Base-by-base conservation (phyloP, 2,888 invertebrate species). In the Unio delphinus region DNA sequence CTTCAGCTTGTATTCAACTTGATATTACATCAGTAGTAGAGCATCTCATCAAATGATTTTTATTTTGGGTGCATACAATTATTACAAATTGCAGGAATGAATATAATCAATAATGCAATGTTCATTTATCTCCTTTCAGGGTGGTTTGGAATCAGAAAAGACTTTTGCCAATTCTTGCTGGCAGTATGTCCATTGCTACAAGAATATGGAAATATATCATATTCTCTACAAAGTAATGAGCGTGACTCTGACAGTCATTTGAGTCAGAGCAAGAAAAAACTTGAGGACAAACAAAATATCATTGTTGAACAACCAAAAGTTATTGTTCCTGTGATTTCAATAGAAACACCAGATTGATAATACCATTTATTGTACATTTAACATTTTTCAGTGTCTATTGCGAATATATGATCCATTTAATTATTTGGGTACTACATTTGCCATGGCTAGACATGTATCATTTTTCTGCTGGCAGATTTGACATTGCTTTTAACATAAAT, bases 141-240 rank as follows among this genome's bases (percentile, higher is more conserved):
- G 98, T 98, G 98, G 99, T 99, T 99, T 91, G 99, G 98, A 67
- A 95, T 99, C 83, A 93, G 98, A 65, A 97, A 97, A 92, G 98
- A 98, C 89, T 97, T 99, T 90, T 98, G 98, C 89, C 96, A 96
- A 85, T 98, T 98, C 90, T 92, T 99, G n/a, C 92, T 99, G 55
- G 95, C 96, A 67, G 94, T 95, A 20, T 98, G 97, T 91, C 99
- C 99, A 0, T 92, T 97, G 76, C 92, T 99, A 61, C 98, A 98
- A 92, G 98, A 99, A 89, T 99, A 99, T 90, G 99, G 98, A 28
- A 99, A 99, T 91, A 98, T 99, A 82, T 96, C 98, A 8, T 99
- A 99, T 90, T 89, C 88, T 58, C 73, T 87, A 34, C 86, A 87
- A 55, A 78, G 75, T 72, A 73, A 77, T 64, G 75, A 82, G 69